Evolutionary conservation across 2,113 vertebrate species (phyloP), one percentile per base, ranked within the genome.

Genomic region (Protobothrops flavoviridis): DNA sequence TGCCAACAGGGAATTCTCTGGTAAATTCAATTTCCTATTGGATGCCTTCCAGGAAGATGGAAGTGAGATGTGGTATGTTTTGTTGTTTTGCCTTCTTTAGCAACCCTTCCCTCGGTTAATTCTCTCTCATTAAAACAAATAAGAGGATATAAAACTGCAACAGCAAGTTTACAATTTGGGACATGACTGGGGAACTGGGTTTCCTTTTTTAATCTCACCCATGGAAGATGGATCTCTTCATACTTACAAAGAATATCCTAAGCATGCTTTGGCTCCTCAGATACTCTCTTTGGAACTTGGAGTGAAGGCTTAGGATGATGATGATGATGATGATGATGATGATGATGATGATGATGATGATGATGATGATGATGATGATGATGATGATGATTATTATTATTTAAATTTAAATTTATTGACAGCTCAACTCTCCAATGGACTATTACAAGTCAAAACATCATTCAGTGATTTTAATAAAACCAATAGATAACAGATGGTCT

Each of bases 401-500:
- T 39, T n/a, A n/a, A n/a, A 55, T 56, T 56, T 56, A 56, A 56
- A 59, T 24, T 24, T 59, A 57, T 59, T 59, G 57, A 59, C 23
- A 23, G 23, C 23, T 59, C 57, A 59, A 59, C 23, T 26, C 23
- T 26, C 57, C 57, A 57, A 23, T 57, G 56, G 56, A 57, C 4
- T 57, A 57, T 57, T 23, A 57, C 21, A 57, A 21, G 56, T 57
- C 56, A 59, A 59, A 59, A 2, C 8, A 26, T 59, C 57, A 2
- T 56, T 33, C 52, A n/a, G 29, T 6, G 17, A 13, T 2, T 92
- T 9, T 17, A 50, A 9, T 24, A 55, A 88, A 91, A 0, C 6
- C 4, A 1, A 1, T 59, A 11, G 0, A 85, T 88, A 87, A 1
- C 0, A 0, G 2, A 12, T 89, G 2, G 0, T 0, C 3, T 1